These are phyloP conservation scores for Pseudonaja textilis DNA, from an alignment of 2,113 vertebrate genomes.

Conservation along the genomic window DNA sequence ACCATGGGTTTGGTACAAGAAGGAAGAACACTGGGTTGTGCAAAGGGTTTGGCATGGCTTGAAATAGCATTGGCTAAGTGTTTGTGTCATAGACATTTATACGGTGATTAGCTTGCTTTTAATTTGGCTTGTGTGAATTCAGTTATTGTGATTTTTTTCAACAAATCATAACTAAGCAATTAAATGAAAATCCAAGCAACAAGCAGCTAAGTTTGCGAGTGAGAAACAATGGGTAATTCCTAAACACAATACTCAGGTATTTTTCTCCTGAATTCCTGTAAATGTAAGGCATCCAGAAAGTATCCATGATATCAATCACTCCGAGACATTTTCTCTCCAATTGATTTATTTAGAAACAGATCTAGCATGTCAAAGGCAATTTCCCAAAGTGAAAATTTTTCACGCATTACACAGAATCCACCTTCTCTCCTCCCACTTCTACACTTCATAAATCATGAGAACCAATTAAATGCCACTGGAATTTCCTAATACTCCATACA, in stretches of 20 bases:
- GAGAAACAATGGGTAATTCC: not conserved
- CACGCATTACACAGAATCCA: no score
- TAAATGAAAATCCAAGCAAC: not conserved
- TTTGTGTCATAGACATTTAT: not conserved
- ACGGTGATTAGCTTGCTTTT: not conserved
- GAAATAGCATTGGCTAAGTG: not conserved
- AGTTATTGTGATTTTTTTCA: not conserved
- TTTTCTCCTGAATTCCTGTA: not conserved
- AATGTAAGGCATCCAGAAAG: no score
- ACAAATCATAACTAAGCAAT: not conserved
- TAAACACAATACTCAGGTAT: not conserved
- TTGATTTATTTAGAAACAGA: no score
- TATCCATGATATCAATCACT: no score
- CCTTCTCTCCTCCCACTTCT: no score
- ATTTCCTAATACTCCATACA: no score
- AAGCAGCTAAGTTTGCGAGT: not conserved
- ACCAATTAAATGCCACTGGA: no score
- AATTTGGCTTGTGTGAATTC: not conserved
- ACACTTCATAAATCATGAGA: no score
- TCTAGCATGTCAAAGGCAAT: no score
- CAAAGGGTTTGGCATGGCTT: not conserved
- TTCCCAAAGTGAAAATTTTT: no score
- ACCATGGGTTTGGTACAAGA: not conserved
- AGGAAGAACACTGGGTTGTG: not conserved
- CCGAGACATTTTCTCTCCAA: no score